Conservation (phyloP, 1,140 invertebrate genomes). For the Drosophila pallidifrons region DNA sequence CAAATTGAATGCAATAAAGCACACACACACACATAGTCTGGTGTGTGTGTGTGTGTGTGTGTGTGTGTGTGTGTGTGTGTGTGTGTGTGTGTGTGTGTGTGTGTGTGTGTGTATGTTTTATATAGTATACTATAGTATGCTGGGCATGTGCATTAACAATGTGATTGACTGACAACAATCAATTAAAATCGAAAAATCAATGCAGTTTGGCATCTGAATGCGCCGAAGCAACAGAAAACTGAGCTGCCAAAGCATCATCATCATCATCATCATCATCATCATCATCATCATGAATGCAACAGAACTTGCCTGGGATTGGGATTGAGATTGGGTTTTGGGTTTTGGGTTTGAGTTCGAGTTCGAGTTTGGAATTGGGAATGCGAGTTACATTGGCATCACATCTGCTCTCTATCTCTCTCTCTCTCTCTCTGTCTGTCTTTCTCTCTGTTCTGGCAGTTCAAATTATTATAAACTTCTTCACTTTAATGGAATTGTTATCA, state of each 20-base stretch:
- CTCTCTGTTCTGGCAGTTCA: slow-evolving; percentile 40
- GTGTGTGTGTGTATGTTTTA: slow-evolving; percentile 3
- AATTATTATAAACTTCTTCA: slow-evolving; percentile 83
- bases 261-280: background rate
- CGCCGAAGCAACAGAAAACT: slow-evolving; percentile 42
- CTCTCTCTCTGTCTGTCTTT: too few relatives aligned
- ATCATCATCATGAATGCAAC: background rate
- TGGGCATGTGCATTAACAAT: slow-evolving; percentile 71
- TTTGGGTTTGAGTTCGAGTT: background rate
- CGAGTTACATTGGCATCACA: background rate
- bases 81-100: too few relatives aligned
- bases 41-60: too few relatives aligned
- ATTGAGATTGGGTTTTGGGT: slow-evolving; percentile 1
- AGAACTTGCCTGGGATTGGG: background rate
- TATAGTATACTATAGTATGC: slow-evolving; percentile 57
- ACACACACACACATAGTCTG: slow-evolving; percentile 29
- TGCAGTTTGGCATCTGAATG: slow-evolving; percentile 59
- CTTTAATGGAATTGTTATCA: slow-evolving; percentile 83
- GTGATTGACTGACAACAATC: slow-evolving; percentile 82
- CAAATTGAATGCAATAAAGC: slow-evolving; percentile 81
- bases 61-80: background rate
- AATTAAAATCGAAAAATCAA: slow-evolving; percentile 74
- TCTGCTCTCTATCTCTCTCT: background rate
- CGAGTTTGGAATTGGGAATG: slow-evolving; percentile 2
- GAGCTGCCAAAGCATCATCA: background rate